A percentile compares a stretch with the other conserved stretches of the same genome.
Conservation (phyloP, 2,888 invertebrate genomes). For the Luperina nickerlii region DNA sequence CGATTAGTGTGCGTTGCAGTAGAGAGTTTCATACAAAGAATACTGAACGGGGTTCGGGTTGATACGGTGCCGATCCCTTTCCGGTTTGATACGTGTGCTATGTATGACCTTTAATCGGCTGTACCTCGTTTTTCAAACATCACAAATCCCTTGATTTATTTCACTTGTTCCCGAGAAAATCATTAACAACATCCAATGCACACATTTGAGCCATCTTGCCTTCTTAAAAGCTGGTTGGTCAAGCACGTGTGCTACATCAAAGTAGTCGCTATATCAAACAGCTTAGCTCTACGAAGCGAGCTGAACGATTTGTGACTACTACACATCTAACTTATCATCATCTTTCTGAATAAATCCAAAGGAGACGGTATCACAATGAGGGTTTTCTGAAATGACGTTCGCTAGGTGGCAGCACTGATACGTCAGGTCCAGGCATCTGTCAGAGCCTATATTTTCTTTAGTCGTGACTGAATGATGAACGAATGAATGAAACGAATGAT, state of each 20-base stretch:
- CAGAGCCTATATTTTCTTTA: too few relatives aligned
- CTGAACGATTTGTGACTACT: constrained; percentile 71
- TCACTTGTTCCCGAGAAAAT: not conserved
- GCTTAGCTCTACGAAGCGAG: constrained; percentile 22
- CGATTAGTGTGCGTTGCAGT: too few relatives aligned
- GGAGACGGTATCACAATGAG: not conserved
- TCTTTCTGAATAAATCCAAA: not conserved
- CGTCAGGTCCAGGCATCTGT: too few relatives aligned
- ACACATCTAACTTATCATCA: not conserved
- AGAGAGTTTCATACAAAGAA: too few relatives aligned
- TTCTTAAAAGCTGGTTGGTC: constrained; percentile 74
- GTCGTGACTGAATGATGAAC: too few relatives aligned
- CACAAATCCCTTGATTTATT: not conserved
- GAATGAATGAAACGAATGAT: too few relatives aligned
- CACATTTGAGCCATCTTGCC: constrained; percentile 83
- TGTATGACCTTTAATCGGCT: too few relatives aligned
- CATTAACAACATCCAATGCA: constrained; percentile 67
- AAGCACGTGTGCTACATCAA: constrained; percentile 84
- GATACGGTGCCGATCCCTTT: too few relatives aligned
- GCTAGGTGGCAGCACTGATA: too few relatives aligned
- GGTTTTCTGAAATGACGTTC: too few relatives aligned
- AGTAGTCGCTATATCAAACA: constrained; percentile 68
- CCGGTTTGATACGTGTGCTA: too few relatives aligned
- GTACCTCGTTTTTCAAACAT: not conserved
- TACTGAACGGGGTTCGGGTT: too few relatives aligned